Base-by-base conservation (phyloP, 2,888 invertebrate genomes). In the Drosophila silvestris region DNA sequence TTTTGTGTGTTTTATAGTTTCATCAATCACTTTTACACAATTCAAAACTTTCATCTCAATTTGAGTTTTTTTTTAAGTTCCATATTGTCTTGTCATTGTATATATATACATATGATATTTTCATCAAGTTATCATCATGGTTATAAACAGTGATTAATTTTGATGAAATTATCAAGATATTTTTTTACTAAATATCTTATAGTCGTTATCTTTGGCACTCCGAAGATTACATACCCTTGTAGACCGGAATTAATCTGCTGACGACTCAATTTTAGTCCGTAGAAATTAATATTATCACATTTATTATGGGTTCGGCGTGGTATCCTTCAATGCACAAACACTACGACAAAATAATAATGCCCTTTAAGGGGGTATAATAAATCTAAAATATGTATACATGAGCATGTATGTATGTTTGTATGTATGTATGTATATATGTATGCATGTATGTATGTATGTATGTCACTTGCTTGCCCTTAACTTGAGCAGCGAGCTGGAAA, bases 401-500 rank as follows among this genome's bases (percentile, higher is more conserved):
- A 52, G 12, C 16, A 19, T 41, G 16, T 16, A 35, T 52, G 9
- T 56, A 12, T 19, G 5, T 41, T 16, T 19, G 16, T 22, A 16
- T 37, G 22, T 53, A 22, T 19, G 12, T 28, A n/a, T 59, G 37
- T 12, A 35, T 52, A 4, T 56, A 12, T 19, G 5, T 41, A n/a
- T n/a, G 10, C 12, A 26, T 39, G 14, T 26, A 35, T 53, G 10
- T 51, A 14, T n/a, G 5, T 41, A 19, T n/a, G 14, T 35, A 22
- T 52, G 37, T 14, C 9, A 12, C 14, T 33, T 54, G 44, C 44
- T 56, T 57, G n/a, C 39, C 5, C 57, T 44, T 30, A 64, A 52
- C 56, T 41, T 72, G 37, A 52, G 71, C 72, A 62, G 30, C 67
- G 74, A 73, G 57, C 53, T 65, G 66, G 33, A 72, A 65, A 74